Percentiles rank a stretch among this genome's conserved stretches.
Evolutionary conservation across 2,888 invertebrate genomes (phyloP).

Genomic region (Drosophila merina): DNA sequence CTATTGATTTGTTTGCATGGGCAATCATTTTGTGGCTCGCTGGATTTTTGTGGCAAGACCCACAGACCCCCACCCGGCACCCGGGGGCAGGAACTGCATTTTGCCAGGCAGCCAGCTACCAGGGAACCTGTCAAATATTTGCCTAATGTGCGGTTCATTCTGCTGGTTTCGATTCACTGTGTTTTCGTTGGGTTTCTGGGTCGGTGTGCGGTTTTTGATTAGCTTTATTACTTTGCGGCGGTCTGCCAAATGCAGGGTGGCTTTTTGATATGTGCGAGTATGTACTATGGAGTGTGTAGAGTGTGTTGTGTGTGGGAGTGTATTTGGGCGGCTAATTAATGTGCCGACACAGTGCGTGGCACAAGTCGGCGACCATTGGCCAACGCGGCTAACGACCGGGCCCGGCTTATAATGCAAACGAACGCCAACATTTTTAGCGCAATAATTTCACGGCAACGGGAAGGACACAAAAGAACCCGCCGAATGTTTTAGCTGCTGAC

Average conservation of each 20-base stretch:
- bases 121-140: constrained; percentile 69
- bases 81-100: background rate
- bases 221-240: constrained; percentile 76
- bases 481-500: constrained; percentile 53
- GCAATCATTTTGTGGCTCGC: constrained; percentile 74
- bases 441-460: constrained; percentile 35
- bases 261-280: background rate
- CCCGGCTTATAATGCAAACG: constrained; percentile 41
- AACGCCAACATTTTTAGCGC: constrained; percentile 43
- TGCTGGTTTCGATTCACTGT: constrained; percentile 48
- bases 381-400: background rate
- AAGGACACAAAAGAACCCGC: constrained; percentile 29
- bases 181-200: constrained; percentile 29
- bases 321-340: constrained; percentile 69
- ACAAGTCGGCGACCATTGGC: constrained; percentile 23
- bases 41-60: constrained; percentile 51
- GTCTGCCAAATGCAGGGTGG: constrained; percentile 24
- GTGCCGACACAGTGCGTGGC: constrained; percentile 58
- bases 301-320: constrained; percentile 4
- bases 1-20: constrained; percentile 69
- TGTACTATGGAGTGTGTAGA: too few species aligned
- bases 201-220: constrained; percentile 72
- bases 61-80: background rate
- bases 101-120: constrained; percentile 15
- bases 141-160: constrained; percentile 73